Evolutionary conservation across 2,113 vertebrate species (phyloP).

Genomic region (Pachycephala philippinensis): DNA sequence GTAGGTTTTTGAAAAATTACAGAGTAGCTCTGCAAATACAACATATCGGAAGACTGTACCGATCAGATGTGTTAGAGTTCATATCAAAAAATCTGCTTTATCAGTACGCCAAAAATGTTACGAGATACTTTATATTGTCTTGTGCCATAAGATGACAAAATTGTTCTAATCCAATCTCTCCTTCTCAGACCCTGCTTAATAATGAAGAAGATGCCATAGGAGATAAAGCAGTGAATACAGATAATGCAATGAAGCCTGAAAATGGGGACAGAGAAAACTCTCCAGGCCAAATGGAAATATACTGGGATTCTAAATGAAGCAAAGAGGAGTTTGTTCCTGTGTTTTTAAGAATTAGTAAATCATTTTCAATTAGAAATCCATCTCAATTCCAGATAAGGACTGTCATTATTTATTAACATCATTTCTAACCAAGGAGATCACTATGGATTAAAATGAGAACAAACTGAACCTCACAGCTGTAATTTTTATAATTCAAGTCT

Average conservation of each 20-base stretch:
- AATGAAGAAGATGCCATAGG: constrained; percentile 11
- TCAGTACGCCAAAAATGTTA: neutral
- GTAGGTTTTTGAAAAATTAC: neutral
- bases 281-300: constrained; percentile 18
- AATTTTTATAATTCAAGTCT: neutral
- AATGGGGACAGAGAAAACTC: constrained; percentile 21
- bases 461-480: neutral
- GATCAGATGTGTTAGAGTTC: neutral
- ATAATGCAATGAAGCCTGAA: neutral
- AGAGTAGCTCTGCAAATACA: neutral
- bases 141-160: neutral
- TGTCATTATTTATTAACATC: neutral
- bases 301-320: constrained; percentile 17
- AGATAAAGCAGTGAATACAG: constrained; percentile 32
- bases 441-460: neutral
- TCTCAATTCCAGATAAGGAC: neutral
- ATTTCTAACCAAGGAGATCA: neutral
- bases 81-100: neutral
- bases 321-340: neutral
- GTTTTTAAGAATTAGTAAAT: neutral
- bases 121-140: neutral
- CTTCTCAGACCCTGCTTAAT: neutral
- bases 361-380: neutral
- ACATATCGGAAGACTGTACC: neutral
- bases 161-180: neutral